Base-by-base conservation (phyloP, 2,113 vertebrate genomes). In the Thymallus thymallus region DNA sequence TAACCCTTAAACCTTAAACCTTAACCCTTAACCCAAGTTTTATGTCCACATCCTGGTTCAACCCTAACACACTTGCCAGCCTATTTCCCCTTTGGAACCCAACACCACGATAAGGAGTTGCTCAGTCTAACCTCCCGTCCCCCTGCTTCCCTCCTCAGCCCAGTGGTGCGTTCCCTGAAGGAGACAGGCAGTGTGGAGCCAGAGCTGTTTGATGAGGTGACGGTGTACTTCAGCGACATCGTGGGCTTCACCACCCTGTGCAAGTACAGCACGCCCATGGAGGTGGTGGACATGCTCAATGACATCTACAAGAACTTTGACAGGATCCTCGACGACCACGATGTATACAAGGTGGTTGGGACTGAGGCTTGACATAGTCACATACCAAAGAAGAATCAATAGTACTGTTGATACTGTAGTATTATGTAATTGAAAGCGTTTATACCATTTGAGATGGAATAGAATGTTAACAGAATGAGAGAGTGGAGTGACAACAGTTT, bases 211-310 rank as follows among this genome's bases (percentile, higher is more conserved):
- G 95, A 99, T 84, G 95, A 97, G 89, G 98, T 99, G 74, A 98
- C 95, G 16, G 93, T 99, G 79, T 99, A 99, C 82, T 99, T 99
- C 91, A 99, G 98, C 60, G 98, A 99, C 86, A 99, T 99, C 23
- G 97, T 99, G 69, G 95, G 96, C 26, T 99, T 99, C 91, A 99
- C 98, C 58, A 99, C 97, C 0, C 92, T 99, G 73, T 99, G 97
- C 92, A 96, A 95, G 87, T 96, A 98, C 91, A 99, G 98, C 91
- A 97, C 96, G 0, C 98, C 98, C 78, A 99, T 99, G 94, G 96
- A 99, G 86, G 97, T 99, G 89, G 97, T 99, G 35, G 95, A 98
- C 92, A 98, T 99, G 96, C 94, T 99, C 46, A 99, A 99, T 0
- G 93, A 98, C 82, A 94, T 99, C 92, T 99, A 99, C 88, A 97